Evolutionary conservation across 2,888 invertebrate genomes (phyloP).

Genomic region (Chymomyza fuscimana): DNA sequence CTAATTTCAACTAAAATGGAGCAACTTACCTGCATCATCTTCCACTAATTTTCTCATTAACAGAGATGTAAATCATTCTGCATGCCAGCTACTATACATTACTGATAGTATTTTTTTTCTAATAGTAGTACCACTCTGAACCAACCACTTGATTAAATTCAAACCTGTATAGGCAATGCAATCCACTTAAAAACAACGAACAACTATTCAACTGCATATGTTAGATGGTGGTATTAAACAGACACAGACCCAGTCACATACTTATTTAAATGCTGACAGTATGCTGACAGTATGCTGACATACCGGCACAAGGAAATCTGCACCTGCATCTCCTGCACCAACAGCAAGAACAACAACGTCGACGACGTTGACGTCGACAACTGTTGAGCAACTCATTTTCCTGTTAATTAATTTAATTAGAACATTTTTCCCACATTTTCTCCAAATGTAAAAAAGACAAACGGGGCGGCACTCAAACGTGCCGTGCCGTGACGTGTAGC

Average conservation of each 20-base stretch:
- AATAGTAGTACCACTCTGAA: not conserved
- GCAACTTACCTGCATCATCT: no score
- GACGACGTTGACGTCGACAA: conserved; percentile 30
- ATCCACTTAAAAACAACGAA: not conserved
- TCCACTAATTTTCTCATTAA: no score
- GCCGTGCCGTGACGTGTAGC: conserved; percentile 24
- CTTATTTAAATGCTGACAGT: not conserved
- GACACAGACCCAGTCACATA: not conserved
- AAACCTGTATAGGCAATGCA: conserved; percentile 18
- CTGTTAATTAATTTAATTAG: conserved; percentile 73
- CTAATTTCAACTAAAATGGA: no score
- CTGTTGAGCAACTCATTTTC: conserved; percentile 67
- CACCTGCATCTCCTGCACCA: conserved; percentile 19
- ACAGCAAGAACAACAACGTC: conserved; percentile 13
- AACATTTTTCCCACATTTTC: conserved; percentile 35
- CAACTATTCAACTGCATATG: not conserved
- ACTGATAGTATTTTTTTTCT: not conserved
- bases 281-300: not conserved
- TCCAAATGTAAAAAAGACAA: conserved; percentile 16
- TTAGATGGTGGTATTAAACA: conserved; percentile 10
- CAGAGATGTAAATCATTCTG: not conserved
- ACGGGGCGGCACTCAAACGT: conserved; percentile 17
- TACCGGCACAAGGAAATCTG: conserved; percentile 30
- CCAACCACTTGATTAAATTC: not conserved
- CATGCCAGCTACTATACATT: no score